A percentile compares a stretch with the other conserved stretches of the same genome.
These are phyloP conservation scores for Encarsia formosa DNA, from an alignment of 2,888 invertebrate genomes.

Conservation along the genomic window DNA sequence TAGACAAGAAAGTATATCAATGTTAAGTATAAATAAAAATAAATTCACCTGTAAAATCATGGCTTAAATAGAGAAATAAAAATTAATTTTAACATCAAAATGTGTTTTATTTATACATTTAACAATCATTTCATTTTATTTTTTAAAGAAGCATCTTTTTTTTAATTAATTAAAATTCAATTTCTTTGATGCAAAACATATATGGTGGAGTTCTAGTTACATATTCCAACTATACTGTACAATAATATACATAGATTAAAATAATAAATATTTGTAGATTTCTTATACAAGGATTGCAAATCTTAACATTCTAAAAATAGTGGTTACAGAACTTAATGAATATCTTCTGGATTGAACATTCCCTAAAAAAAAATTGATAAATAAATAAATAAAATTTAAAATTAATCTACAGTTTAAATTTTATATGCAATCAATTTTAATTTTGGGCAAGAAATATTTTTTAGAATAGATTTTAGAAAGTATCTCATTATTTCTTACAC, in stretches of 20 bases:
- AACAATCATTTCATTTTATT: conserved; percentile 6
- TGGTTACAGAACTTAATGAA: conserved; percentile 46
- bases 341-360: conserved; percentile 85
- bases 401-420: no score
- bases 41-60: no score
- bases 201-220: conserved; percentile 25
- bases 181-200: background rate
- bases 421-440: no score
- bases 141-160: background rate
- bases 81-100: background rate
- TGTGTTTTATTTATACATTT: conserved; percentile 9
- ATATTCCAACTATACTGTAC: conserved; percentile 28
- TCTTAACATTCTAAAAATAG: conserved; percentile 7
- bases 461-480: no score
- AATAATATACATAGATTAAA: conserved; percentile 24
- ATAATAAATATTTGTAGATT: conserved; percentile 29
- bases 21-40: no score
- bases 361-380: conserved; percentile 58
- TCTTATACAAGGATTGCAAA: conserved; percentile 17
- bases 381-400: background rate
- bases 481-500: no score
- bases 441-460: no score
- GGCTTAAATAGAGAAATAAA: conserved; percentile 11
- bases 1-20: no score
- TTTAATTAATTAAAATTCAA: background rate